These are phyloP conservation scores for Lordiphosa clarofinis DNA, from an alignment of 1,140 invertebrate genomes.

Conservation along the genomic window DNA sequence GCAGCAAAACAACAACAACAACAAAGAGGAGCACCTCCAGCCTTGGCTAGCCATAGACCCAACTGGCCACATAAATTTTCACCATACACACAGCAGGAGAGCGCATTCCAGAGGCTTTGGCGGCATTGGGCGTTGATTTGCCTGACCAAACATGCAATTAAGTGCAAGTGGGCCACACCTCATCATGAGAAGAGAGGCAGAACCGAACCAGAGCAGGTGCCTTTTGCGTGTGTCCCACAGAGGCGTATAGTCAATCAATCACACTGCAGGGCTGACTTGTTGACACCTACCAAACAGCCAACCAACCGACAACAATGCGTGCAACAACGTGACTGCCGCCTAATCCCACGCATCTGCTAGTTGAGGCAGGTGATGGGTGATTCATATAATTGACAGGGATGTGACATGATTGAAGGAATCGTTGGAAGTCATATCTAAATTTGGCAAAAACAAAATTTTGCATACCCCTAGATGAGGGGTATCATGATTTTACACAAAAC, in stretches of 20 bases:
- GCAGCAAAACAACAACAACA: slow-evolving; percentile 57
- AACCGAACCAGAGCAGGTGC: slow-evolving; percentile 22
- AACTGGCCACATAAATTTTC: slow-evolving; percentile 70
- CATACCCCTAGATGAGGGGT: no score
- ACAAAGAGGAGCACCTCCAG: slow-evolving; percentile 29
- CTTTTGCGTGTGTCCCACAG: slow-evolving; percentile 3
- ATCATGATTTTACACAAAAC: no score
- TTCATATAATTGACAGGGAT: no score
- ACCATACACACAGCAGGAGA: slow-evolving; percentile 19
- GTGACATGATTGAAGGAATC: no score
- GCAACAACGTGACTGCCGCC: slow-evolving; percentile 42
- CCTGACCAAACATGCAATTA: slow-evolving; percentile 66
- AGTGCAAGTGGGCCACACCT: slow-evolving; percentile 69
- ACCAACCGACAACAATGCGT: slow-evolving; percentile 16
- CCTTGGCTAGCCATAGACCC: slow-evolving; percentile 26
- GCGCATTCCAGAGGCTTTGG: slow-evolving; percentile 45
- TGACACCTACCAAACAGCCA: slow-evolving; percentile 23
- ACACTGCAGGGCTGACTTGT: slow-evolving; percentile 29
- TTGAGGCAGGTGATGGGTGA: no score
- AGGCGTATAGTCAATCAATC: slow-evolving; percentile 39
- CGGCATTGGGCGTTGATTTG: slow-evolving; percentile 57
- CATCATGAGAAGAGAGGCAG: slow-evolving; percentile 14
- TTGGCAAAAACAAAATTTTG: no score
- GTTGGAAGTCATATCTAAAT: no score
- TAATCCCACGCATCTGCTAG: slow-evolving; percentile 40